Base-by-base conservation (phyloP, 1,140 invertebrate genomes). In the Zelostemma sp. region DNA sequence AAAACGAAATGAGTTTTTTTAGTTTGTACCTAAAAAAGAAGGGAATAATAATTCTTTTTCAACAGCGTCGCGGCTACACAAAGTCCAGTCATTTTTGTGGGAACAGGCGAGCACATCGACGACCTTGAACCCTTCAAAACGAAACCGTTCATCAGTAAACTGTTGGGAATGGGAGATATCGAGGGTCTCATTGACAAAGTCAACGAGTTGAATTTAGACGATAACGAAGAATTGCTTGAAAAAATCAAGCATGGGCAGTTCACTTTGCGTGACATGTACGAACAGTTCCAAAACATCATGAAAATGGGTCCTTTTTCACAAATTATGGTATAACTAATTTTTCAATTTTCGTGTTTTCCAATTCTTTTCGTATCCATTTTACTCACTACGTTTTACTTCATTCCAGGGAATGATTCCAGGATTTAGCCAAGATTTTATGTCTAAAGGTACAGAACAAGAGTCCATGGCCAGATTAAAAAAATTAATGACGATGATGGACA, bases 221-320 rank as follows among this genome's bases (percentile, higher is more conserved):
- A 99, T 74, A 99, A 99, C 86, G 97, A 99, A 87, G 97, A 99
- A 83, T 86, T 99, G 21, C 90, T 99, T 68, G 97, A 99, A 80
- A 99, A 99, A 89, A 92, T 99, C 11, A 99, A 99, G 86, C 98
- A 99, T 82, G 98, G 97, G 45, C 96, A 99, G 85, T 99, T 99
- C 79, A 99, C 98, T 15, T 87, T 99, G 46, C 88, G 98, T 67
- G 97, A 99, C 80, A 99, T 99, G 98, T 99, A 99, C 81, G 98
- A 99, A 87, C 98, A 99, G 86, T 99, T 99, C 82, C 98, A 99
- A 83, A 99, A 99, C 86, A 99, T 99, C 48, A 99, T 99, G 97
- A 99, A 99, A 87, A 99, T 99, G 97, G 98, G 98, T 40, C 98
- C 98, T 6, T 99, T 99, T 86, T 97, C 97, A 78, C 98, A 99